Conservation (phyloP, 2,797 vertebrate genomes). For the Spheniscus humboldti region DNA sequence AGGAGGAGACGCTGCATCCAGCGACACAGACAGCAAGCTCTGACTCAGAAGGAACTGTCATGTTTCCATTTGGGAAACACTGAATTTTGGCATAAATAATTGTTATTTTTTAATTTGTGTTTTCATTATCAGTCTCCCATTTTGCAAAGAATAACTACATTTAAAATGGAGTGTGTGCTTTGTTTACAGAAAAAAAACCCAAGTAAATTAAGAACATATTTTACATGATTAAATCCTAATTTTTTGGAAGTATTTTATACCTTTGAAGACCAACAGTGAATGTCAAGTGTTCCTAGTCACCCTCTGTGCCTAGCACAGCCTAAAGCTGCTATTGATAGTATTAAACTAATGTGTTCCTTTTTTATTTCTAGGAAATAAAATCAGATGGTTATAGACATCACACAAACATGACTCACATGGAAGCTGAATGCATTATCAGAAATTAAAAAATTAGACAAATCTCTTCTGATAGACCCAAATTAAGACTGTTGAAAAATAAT, state of each 20-base stretch:
- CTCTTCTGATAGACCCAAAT: background rate
- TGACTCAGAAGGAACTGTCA: background rate
- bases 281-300: background rate
- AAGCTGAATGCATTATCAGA: background rate
- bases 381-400: background rate
- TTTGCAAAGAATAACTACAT: background rate
- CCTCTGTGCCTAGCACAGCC: background rate
- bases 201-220: background rate
- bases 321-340: background rate
- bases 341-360: background rate
- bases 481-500: background rate
- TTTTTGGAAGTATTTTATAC: background rate
- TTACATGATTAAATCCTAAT: background rate
- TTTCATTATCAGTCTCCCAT: background rate
- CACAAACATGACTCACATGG: background rate
- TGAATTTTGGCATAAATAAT: background rate
- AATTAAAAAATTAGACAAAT: background rate
- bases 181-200: background rate
- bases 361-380: slow-evolving; percentile 18
- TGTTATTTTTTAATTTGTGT: background rate
- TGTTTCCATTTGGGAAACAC: background rate
- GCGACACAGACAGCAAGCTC: background rate
- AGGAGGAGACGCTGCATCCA: background rate
- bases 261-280: background rate
- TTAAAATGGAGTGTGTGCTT: background rate